Percentiles rank a stretch among this genome's conserved stretches.
These are phyloP conservation scores for Momotus momota DNA, from an alignment of 2,797 vertebrate species.

Conservation along the genomic window DNA sequence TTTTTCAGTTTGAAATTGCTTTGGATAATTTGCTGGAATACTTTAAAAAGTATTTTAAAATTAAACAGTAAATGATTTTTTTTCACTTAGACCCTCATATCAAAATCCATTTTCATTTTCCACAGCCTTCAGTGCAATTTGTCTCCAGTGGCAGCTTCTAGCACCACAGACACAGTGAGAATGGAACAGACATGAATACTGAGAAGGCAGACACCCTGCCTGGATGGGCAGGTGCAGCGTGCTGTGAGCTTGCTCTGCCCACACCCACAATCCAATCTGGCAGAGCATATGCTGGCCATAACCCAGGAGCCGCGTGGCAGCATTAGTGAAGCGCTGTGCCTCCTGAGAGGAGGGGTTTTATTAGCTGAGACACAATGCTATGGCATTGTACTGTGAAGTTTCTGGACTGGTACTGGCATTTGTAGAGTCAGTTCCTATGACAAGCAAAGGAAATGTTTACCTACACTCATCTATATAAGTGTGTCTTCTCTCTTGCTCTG, in stretches of 20 bases:
- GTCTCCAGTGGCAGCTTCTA: neutral
- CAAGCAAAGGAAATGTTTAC: neutral
- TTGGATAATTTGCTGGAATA: neutral
- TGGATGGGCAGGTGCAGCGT: neutral
- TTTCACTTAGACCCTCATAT: neutral
- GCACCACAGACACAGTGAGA: neutral
- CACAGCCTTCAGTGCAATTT: accelerated
- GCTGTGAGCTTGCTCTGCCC: neutral
- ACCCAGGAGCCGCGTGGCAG: accelerated
- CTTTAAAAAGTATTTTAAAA: neutral
- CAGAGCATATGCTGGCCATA: neutral
- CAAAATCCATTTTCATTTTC: neutral
- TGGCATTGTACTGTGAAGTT: neutral
- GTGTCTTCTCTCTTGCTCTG: neutral
- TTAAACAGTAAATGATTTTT: neutral
- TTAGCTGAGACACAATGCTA: neutral
- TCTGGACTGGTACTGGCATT: neutral
- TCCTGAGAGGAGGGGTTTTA: neutral
- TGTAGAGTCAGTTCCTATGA: neutral
- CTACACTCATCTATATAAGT: neutral
- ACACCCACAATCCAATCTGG: neutral
- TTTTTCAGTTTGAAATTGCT: neutral
- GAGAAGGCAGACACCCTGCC: neutral
- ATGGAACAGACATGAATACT: neutral
- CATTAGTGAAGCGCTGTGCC: neutral